Evolutionary conservation across 2,113 vertebrate species (phyloP).

Genomic region (Aspidoscelis tigris): DNA sequence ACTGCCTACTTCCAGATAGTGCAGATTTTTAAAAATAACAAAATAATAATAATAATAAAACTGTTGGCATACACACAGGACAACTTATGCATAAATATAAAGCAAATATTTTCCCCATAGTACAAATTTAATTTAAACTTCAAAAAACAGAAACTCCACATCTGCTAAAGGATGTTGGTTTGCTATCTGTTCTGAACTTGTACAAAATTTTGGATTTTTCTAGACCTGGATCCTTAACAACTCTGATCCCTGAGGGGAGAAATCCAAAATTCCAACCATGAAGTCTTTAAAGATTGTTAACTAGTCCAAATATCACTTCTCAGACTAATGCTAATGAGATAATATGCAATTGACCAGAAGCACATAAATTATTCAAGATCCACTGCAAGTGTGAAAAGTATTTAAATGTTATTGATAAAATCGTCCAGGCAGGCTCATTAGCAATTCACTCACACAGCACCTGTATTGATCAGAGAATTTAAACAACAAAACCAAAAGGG

Average conservation of each 20-base stretch:
- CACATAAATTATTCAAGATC: conserved; percentile 93
- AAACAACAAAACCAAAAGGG: conserved; percentile 57
- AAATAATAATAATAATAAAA: background rate
- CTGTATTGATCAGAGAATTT: conserved; percentile 77
- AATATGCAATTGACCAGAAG: conserved; percentile 89
- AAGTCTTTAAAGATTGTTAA: conserved; percentile 66
- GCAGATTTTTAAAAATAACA: background rate
- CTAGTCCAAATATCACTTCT: conserved; percentile 74
- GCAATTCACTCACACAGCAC: conserved; percentile 84
- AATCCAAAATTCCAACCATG: conserved; percentile 21
- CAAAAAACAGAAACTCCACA: background rate
- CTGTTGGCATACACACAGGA: no score
- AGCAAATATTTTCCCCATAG: background rate
- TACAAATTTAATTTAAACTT: background rate
- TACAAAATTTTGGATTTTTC: conserved; percentile 26
- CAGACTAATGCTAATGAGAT: conserved; percentile 89
- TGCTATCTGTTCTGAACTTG: background rate
- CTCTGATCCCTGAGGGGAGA: background rate
- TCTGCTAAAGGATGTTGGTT: background rate
- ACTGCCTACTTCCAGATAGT: no score
- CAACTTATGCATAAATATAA: background rate
- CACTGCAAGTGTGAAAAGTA: conserved; percentile 90
- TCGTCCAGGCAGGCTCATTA: conserved; percentile 85
- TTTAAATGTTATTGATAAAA: conserved; percentile 95
- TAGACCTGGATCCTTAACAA: conserved; percentile 11